These are phyloP conservation scores for Ophion ellenae DNA, from an alignment of 2,888 invertebrate species.

Conservation along the genomic window DNA sequence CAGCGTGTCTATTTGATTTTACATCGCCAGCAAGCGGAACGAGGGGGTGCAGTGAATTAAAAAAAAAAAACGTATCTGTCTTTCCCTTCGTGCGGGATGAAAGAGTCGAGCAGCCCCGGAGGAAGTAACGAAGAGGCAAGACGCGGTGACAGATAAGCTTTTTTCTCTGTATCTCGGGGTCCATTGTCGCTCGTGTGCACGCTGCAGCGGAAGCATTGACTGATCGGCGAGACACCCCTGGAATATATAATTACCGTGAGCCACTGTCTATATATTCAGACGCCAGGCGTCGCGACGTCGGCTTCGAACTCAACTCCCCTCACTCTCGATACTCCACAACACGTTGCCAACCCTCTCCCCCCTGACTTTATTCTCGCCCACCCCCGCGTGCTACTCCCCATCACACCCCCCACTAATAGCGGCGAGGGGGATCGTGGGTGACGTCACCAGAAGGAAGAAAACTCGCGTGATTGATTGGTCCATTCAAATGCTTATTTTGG, in stretches of 20 bases:
- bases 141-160: slow-evolving; percentile 82
- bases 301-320: slow-evolving; percentile 35
- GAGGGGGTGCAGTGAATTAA: slow-evolving; percentile 78
- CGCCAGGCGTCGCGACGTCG: slow-evolving; percentile 55
- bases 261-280: slow-evolving; percentile 33
- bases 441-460: slow-evolving; percentile 79
- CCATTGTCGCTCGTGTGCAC: slow-evolving; percentile 77
- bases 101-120: slow-evolving; percentile 69
- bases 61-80: slow-evolving; percentile 70
- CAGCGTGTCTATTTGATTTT: slow-evolving; percentile 76
- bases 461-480: slow-evolving; percentile 81
- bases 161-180: slow-evolving; percentile 74
- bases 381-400: slow-evolving; percentile 68
- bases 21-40: slow-evolving; percentile 75
- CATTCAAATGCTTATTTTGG: slow-evolving; percentile 82
- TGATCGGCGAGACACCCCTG: slow-evolving; percentile 83
- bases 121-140: slow-evolving; percentile 75
- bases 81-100: slow-evolving; percentile 46
- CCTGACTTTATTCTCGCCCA: slow-evolving; percentile 62
- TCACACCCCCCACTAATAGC: slow-evolving; percentile 81
- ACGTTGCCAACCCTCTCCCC: slow-evolving; percentile 55
- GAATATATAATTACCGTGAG: slow-evolving; percentile 82
- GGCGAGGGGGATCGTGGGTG: slow-evolving; percentile 75
- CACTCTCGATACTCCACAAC: slow-evolving; percentile 33
- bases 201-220: slow-evolving; percentile 84